Conservation (phyloP, 1,140 invertebrate genomes). For the Chymomyza costata region DNA sequence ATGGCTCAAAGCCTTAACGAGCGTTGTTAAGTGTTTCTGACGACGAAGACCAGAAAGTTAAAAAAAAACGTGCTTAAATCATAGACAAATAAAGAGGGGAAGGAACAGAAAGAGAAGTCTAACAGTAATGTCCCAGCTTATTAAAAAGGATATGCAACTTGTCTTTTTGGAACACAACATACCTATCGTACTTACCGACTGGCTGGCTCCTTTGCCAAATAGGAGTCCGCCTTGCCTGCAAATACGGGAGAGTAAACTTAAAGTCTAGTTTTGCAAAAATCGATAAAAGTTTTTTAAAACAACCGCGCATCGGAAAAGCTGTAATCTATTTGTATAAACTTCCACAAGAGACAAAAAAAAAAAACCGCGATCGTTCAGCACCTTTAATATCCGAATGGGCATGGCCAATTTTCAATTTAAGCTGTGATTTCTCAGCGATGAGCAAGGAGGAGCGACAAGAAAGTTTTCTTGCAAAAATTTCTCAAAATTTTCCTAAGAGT, state of each 20-base stretch:
- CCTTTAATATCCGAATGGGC: slow-evolving; percentile 98
- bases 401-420: slow-evolving; percentile 96
- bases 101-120: slow-evolving; percentile 22
- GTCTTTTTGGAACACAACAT: slow-evolving; percentile 97
- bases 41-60: slow-evolving; percentile 44
- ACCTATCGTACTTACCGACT: slow-evolving; percentile 94
- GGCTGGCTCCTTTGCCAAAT: slow-evolving; percentile 98
- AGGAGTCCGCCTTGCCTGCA: slow-evolving; percentile 93
- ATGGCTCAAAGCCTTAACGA: slow-evolving; percentile 66
- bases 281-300: slow-evolving; percentile 92
- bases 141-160: slow-evolving; percentile 95
- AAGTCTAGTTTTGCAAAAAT: slow-evolving; percentile 92
- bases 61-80: slow-evolving; percentile 74
- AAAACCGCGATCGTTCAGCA: slow-evolving; percentile 92
- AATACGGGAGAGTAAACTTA: slow-evolving; percentile 93
- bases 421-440: slow-evolving; percentile 95
- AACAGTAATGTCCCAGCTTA: slow-evolving; percentile 90
- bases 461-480: slow-evolving; percentile 92
- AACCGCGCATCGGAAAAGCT: slow-evolving; percentile 97
- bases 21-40: slow-evolving; percentile 78
- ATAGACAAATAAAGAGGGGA: slow-evolving; percentile 77
- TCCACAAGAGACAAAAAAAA: slow-evolving; percentile 96
- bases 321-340: slow-evolving; percentile 99
- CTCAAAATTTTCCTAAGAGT: slow-evolving; percentile 80
- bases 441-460: slow-evolving; percentile 91